Base-by-base conservation (phyloP, 1,140 invertebrate genomes). In the Agrilus planipennis region DNA sequence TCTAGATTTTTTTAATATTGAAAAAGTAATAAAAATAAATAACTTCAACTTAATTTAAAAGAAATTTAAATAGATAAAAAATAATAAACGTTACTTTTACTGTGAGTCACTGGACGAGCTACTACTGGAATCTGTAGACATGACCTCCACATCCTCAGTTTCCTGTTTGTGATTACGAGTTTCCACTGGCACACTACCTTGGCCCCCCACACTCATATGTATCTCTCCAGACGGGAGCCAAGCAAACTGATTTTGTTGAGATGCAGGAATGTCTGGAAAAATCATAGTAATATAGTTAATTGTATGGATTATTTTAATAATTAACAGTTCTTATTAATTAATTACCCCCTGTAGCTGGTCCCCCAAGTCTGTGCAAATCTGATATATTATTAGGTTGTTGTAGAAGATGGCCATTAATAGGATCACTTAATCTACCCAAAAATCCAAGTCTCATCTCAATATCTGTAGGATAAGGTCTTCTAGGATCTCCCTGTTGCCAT, bases 381-480 rank as follows among this genome's bases (percentile, higher is more conserved):
- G 69, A 64, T 22, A 69, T 54, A 9, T 47, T 66, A 40, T 58
- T 69, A 42, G 61, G 66, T 42, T 64, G 63, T 18, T 64, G 57
- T 2, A 68, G 51, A 7, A 62, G 46, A 23, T 77, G 77, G 3
- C 78, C 76, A 62, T 80, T 83, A 0, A 75, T 60, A 12, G 80
- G 79, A 40, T 82, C 63, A 55, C 76, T 79, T 5, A 80, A 60
- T 52, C 84, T 68, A n/a, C 81, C 82, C 7, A 95, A 64, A 54
- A 84, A 81, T 4, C 91, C 90, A 41, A 87, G 68, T 49, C 90
- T 70, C 90, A 95, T 96, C 66, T 96, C 91, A 49, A 94, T 83
- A 65, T 95, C 90, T 47, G 90, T 96, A 0, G 93, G 93, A 68
- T 97, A 98, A 0, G 93, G 93, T 47, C 93, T 69, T 40, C 93